A percentile compares a stretch with the other conserved stretches of the same genome.
Evolutionary conservation across 23 tunicate species (phyloP).

Genomic region (Phallusia fumigata): DNA sequence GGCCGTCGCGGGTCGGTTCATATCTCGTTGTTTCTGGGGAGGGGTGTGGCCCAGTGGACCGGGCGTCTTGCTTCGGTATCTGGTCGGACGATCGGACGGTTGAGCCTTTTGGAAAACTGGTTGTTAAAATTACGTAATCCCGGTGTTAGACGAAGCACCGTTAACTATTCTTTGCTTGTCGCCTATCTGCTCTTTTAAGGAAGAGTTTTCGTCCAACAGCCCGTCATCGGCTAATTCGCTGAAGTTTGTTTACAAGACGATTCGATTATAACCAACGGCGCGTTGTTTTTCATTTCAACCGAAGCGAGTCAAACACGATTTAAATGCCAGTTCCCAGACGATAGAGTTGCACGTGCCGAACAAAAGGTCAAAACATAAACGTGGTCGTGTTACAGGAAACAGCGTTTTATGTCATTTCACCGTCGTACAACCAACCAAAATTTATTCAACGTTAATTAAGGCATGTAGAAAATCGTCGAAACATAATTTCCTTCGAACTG

Average conservation of each 20-base stretch:
- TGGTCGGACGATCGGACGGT: not conserved
- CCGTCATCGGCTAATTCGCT: too few species aligned
- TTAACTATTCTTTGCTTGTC: too few species aligned
- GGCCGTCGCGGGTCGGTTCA: not conserved
- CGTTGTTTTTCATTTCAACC: not conserved
- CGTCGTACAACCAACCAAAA: too few species aligned
- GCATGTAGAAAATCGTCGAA: too few species aligned
- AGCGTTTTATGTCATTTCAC: too few species aligned
- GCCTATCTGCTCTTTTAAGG: too few species aligned
- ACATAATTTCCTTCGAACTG: too few species aligned
- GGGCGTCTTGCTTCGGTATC: not conserved
- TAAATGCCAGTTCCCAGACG: conserved; percentile 9
- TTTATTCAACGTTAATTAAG: too few species aligned
- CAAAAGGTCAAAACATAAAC: not conserved
- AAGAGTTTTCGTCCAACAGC: too few species aligned
- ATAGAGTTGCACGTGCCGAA: not conserved
- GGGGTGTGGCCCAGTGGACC: not conserved
- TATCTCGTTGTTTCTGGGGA: not conserved
- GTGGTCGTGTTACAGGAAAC: not conserved
- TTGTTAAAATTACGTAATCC: too few species aligned
- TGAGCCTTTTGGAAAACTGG: not conserved
- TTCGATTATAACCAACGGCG: not conserved
- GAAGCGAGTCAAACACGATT: not conserved
- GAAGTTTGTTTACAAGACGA: not conserved
- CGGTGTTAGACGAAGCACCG: too few species aligned